phyloP scores from a whole-genome alignment of 2,113 vertebrate species.

The Ochotona curzoniae region DNA sequence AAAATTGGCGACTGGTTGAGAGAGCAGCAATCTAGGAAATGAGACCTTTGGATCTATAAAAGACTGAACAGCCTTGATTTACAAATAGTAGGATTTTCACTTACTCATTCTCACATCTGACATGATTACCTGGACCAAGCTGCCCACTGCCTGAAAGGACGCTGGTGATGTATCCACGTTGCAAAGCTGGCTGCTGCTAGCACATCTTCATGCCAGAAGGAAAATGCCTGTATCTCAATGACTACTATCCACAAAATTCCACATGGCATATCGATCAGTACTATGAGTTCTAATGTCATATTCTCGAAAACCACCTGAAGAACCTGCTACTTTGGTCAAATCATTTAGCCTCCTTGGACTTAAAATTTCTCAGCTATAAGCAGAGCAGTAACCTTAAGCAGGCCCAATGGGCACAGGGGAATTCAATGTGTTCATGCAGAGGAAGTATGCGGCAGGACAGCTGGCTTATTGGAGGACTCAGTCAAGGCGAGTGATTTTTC shows the following conservation, averaged over 20 bases:
- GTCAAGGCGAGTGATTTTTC: not conserved
- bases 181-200: not conserved
- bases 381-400: not conserved
- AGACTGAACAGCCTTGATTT: accelerated
- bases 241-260: not conserved
- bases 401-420: not conserved
- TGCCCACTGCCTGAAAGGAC: accelerated
- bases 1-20: too few species aligned
- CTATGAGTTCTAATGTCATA: not conserved
- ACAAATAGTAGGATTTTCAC: not conserved
- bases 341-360: not conserved
- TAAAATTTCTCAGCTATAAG: not conserved
- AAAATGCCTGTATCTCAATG: accelerated
- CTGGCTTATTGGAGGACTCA: not conserved
- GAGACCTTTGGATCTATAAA: not conserved
- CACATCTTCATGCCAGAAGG: not conserved
- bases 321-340: not conserved
- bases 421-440: not conserved
- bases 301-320: not conserved
- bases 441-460: not conserved
- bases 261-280: accelerated
- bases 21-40: not conserved
- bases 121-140: accelerated
- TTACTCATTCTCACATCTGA: too few species aligned
- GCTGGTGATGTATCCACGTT: not conserved